Percentiles rank a stretch among this genome's conserved stretches.
Conservation (phyloP, 2,888 invertebrate species). For the Pyrrhosoma nymphula region DNA sequence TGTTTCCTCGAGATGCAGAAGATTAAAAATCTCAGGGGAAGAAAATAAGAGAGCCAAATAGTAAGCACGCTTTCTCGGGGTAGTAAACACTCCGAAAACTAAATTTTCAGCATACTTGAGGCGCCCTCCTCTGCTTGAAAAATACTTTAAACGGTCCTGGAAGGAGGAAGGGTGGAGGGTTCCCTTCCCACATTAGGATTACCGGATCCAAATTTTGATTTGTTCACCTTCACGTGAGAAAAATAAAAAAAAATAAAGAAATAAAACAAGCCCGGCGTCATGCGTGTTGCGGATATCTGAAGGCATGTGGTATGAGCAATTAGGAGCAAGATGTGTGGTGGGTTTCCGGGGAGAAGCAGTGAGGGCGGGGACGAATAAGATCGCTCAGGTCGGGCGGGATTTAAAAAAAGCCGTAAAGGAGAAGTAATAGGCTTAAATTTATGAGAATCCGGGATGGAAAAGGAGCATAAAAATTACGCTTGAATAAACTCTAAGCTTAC, state of each 20-base stretch:
- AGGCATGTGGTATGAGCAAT: neutral
- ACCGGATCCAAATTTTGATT: neutral
- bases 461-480: constrained; percentile 7
- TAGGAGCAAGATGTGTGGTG: neutral
- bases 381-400: neutral
- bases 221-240: neutral
- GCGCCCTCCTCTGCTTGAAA: neutral
- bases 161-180: neutral
- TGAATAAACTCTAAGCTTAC: neutral
- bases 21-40: neutral
- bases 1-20: neutral
- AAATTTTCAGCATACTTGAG: neutral
- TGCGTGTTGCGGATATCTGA: neutral
- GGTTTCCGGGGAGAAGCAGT: neutral
- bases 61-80: neutral
- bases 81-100: neutral
- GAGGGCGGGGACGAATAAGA: neutral
- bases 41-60: neutral
- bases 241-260: neutral
- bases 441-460: constrained; percentile 64
- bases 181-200: neutral
- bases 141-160: neutral
- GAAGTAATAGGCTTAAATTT: constrained; percentile 24
- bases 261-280: neutral
- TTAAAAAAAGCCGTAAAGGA: constrained; percentile 25